Percentiles rank a stretch among this genome's conserved stretches.
phyloP scores from a whole-genome alignment of 2,888 invertebrate species.

The Rhimphoctona megacephalus region DNA sequence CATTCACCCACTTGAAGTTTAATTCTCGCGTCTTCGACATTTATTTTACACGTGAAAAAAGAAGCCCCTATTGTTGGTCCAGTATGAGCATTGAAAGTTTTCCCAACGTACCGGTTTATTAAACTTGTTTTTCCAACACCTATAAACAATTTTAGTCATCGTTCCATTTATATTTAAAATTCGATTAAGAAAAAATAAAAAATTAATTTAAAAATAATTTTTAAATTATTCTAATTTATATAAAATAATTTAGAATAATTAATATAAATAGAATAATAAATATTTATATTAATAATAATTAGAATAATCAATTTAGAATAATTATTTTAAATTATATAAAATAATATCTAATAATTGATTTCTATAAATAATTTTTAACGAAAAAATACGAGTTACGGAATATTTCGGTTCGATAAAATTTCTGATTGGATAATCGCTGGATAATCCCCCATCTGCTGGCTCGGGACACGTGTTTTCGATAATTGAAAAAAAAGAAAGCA shows the following conservation, averaged over 20 bases:
- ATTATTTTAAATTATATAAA: too few relatives aligned
- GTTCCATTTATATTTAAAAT: background rate
- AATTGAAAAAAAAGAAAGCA: conserved; percentile 22
- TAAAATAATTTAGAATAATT: too few relatives aligned
- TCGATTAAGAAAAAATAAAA: background rate
- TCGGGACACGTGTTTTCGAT: conserved; percentile 14
- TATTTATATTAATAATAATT: too few relatives aligned
- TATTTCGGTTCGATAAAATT: conserved; percentile 35
- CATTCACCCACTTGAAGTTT: conserved; percentile 89
- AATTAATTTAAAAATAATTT: background rate
- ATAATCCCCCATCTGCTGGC: conserved; percentile 39
- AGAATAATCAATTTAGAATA: too few relatives aligned
- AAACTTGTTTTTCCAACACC: conserved; percentile 97
- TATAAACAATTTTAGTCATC: conserved; percentile 73
- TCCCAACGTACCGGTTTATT: conserved; percentile 92
- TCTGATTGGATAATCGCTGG: conserved; percentile 43
- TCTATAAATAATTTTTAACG: background rate
- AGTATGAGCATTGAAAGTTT: conserved; percentile 90
- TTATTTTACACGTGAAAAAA: conserved; percentile 94
- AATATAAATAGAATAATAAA: too few relatives aligned
- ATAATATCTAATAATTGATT: too few relatives aligned
- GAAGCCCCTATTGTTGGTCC: conserved; percentile 96
- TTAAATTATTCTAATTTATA: background rate
- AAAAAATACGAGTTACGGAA: background rate
- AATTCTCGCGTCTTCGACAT: conserved; percentile 89